Evolutionary conservation across 2,797 vertebrate genomes (phyloP), one percentile per base, ranked within the genome.

Genomic region (Cryptoprocta ferox): DNA sequence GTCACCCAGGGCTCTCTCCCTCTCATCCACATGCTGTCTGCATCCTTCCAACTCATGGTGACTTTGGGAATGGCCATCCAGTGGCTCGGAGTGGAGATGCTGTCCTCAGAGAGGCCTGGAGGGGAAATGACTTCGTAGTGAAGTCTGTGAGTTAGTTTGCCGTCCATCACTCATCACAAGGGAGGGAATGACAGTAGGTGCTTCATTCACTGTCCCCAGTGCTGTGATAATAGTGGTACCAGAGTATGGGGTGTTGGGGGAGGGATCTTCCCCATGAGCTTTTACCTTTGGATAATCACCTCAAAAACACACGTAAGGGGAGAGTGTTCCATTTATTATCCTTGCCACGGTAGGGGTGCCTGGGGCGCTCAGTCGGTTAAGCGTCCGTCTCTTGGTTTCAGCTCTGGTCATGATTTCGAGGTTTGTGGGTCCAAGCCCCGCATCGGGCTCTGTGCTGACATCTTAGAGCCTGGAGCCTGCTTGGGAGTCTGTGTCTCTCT

Each of bases 91-190:
- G 12, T 6, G 8, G 13, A 70, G 83, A 78, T 2, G 4, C 18
- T 45, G 9, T 9, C 48, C 10, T 21, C 42, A 71, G 28, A 68
- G 35, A 45, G 83, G 18, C 11, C 8, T 6, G 8, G n/a, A n/a
- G 42, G n/a, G 39, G 21, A 18, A 26, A 4, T 3, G 24, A 5
- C 19, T 45, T 35, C 4, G 42, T 59, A 50, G 32, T 0, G 0
- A 14, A 2, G 30, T 63, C 48, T 73, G 37, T 10, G 56, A 63
- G 39, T 42, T 53, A 26, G 11, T 30, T 26, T 26, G 65, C 30
- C 79, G 2, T 78, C 42, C 10, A 0, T 73, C 1, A 0, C 42
- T n/a, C n/a, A n/a, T n/a, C n/a, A n/a, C n/a, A n/a, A n/a, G n/a
- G n/a, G n/a, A n/a, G n/a, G 39, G 19, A 3, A 56, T 12, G 39